phyloP scores from a whole-genome alignment of 2,113 vertebrate genomes.

The Leptosomus discolor region DNA sequence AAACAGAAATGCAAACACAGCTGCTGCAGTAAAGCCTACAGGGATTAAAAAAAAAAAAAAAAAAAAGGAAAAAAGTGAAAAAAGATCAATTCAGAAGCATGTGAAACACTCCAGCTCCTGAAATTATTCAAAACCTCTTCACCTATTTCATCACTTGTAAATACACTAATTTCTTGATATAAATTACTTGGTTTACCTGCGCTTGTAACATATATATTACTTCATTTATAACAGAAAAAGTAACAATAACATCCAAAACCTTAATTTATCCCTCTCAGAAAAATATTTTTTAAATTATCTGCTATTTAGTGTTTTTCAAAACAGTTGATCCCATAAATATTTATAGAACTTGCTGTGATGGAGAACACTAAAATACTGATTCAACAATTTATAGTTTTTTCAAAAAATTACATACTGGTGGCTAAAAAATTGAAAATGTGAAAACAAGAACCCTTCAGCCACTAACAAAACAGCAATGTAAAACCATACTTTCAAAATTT shows the following conservation, averaged over 20 bases:
- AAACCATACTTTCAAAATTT: not conserved
- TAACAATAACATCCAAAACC: not conserved
- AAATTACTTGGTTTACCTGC: not conserved
- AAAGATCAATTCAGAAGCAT: slow-evolving; percentile 14
- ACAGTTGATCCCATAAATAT: not conserved
- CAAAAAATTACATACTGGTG: not conserved
- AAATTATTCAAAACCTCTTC: slow-evolving; percentile 33
- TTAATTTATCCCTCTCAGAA: not conserved
- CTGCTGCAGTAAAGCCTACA: slow-evolving; percentile 11
- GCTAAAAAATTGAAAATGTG: not conserved
- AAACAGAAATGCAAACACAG: slow-evolving; percentile 64
- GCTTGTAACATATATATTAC: not conserved
- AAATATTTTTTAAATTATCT: not conserved
- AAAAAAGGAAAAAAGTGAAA: not conserved
- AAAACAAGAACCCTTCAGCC: not conserved
- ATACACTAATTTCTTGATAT: not conserved
- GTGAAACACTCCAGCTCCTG: slow-evolving; percentile 6
- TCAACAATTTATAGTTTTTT: not conserved
- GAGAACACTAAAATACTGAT: not conserved
- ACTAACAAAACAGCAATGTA: not conserved
- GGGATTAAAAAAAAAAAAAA: not conserved
- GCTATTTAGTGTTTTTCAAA: not conserved
- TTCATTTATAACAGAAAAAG: not conserved
- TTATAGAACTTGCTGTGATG: not conserved
- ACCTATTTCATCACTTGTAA: not conserved